phyloP scores from a whole-genome alignment of 2,888 invertebrate species.

The Tipula helvola region DNA sequence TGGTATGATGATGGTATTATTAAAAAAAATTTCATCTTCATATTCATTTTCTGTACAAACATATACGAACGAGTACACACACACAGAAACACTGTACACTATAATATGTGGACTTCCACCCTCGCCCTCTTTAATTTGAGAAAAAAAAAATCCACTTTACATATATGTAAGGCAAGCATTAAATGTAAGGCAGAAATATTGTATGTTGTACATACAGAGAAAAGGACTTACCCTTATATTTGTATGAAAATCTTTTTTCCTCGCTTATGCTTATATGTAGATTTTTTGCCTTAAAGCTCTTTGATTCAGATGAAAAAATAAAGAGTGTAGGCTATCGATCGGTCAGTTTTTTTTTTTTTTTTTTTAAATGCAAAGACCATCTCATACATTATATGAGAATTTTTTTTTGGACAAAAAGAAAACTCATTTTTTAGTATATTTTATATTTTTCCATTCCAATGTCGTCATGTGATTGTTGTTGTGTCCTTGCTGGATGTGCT shows the following conservation, averaged over 20 bases:
- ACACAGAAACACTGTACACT: not conserved
- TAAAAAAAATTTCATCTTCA: constrained; percentile 4
- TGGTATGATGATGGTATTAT: constrained; percentile 4
- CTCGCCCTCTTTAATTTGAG: not conserved
- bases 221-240: not conserved
- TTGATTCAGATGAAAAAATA: not conserved
- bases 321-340: constrained; percentile 4
- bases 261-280: not conserved
- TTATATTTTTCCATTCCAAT: not conserved
- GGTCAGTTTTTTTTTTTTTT: not conserved
- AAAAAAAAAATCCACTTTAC: not conserved
- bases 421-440: not conserved
- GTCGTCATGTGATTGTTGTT: not conserved
- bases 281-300: constrained; percentile 4
- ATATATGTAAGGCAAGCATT: constrained; percentile 4
- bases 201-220: not conserved
- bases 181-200: not conserved
- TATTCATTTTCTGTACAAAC: not conserved
- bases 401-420: not conserved
- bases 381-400: not conserved
- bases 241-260: not conserved
- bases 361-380: not conserved
- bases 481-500: not conserved
- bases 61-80: not conserved
- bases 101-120: not conserved